These are phyloP conservation scores for Holcopasites calliopsidis DNA, from an alignment of 1,140 invertebrate genomes.

Conservation along the genomic window DNA sequence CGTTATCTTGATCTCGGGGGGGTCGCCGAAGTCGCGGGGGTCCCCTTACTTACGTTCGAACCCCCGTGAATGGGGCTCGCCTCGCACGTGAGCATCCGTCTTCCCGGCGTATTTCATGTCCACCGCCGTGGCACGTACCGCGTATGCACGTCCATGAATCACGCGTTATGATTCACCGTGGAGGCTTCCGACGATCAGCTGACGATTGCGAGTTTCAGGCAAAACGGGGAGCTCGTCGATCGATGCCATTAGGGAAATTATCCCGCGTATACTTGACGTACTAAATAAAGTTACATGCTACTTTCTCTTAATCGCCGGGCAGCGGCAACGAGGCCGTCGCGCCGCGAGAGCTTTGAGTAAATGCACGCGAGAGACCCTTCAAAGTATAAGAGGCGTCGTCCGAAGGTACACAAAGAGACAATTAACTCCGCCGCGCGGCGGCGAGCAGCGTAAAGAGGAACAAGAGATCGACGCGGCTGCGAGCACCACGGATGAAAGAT, in stretches of 20 bases:
- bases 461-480: neutral
- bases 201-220: constrained; percentile 14
- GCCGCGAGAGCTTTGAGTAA: neutral
- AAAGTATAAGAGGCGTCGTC: constrained; percentile 30
- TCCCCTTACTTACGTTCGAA: constrained; percentile 50
- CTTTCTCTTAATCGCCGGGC: neutral
- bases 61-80: constrained; percentile 15
- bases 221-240: neutral
- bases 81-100: constrained; percentile 32
- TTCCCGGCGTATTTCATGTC: constrained; percentile 39
- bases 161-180: constrained; percentile 40
- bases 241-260: neutral
- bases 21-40: constrained; percentile 28
- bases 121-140: constrained; percentile 25
- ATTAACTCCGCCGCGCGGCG: constrained; percentile 21
- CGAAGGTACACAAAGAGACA: constrained; percentile 32
- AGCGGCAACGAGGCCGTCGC: neutral
- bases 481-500: constrained; percentile 18
- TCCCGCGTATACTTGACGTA: no score
- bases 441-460: neutral
- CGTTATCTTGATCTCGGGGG: constrained; percentile 69
- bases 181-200: neutral
- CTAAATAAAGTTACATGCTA: neutral
- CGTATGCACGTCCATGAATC: constrained; percentile 42
- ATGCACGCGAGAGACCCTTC: constrained; percentile 16